Evolutionary conservation across 1,140 invertebrate species (phyloP).

Genomic region (Branchinecta lynchi): DNA sequence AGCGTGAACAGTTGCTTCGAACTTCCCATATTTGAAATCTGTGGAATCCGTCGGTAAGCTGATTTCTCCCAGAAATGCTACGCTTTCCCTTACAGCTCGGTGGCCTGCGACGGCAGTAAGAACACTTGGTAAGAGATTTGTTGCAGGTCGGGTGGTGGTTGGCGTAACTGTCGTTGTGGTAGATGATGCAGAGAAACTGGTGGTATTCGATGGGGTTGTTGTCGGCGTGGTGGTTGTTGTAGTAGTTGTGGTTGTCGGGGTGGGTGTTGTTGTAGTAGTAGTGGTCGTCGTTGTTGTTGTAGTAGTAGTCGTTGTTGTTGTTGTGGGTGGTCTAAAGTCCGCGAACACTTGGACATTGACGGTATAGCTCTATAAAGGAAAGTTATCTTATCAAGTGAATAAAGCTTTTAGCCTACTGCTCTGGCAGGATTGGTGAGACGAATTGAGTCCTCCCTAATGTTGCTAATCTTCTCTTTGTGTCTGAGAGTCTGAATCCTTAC

Average conservation of each 20-base stretch:
- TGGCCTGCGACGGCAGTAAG: not conserved
- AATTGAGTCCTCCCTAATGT: too few relatives aligned
- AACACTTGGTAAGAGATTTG: not conserved
- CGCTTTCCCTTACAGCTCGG: not conserved
- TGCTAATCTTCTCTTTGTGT: too few relatives aligned
- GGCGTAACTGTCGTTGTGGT: not conserved
- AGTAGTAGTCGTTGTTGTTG: not conserved
- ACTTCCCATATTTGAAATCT: constrained; percentile 5
- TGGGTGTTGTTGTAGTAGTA: not conserved
- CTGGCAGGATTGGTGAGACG: too few relatives aligned
- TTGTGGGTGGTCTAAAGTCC: not conserved
- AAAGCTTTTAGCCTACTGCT: too few relatives aligned
- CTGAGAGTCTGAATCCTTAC: too few relatives aligned
- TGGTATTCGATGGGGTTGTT: not conserved
- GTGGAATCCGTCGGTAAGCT: not conserved
- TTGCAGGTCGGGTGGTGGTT: not conserved
- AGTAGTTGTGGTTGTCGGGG: not conserved
- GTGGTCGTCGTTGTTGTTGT: not conserved
- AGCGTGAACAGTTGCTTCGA: not conserved
- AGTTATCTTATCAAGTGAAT: too few relatives aligned
- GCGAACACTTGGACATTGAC: not conserved
- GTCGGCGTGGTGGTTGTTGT: not conserved
- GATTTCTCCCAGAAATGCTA: not conserved
- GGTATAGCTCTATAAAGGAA: too few relatives aligned
- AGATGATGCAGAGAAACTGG: not conserved